Percentiles rank a stretch among this genome's conserved stretches.
These are phyloP conservation scores for Catharus bicknelli DNA, from an alignment of 2,113 vertebrate genomes.

Conservation along the genomic window DNA sequence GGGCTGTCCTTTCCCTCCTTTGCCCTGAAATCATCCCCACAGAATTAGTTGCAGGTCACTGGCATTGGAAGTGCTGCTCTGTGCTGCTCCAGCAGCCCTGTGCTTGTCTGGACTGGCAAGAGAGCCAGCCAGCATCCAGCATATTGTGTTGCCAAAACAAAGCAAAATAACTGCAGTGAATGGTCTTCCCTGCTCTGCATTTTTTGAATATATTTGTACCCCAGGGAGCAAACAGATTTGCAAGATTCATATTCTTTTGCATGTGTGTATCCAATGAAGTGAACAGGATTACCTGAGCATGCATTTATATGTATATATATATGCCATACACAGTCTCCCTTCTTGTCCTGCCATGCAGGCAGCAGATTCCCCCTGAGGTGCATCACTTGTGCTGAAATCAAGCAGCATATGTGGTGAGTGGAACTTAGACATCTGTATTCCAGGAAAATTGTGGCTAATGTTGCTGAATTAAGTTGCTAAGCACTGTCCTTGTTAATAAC, in stretches of 20 bases:
- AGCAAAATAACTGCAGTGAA: constrained; percentile 1
- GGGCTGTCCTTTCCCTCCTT: background rate
- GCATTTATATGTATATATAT: background rate
- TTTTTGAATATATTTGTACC: background rate
- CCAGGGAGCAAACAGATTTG: background rate
- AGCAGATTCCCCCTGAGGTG: background rate
- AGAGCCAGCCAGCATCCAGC: background rate
- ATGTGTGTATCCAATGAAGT: background rate
- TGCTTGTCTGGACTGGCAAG: background rate
- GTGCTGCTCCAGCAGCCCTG: background rate
- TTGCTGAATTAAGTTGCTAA: constrained; percentile 34
- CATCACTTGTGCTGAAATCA: background rate
- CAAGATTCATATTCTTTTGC: background rate
- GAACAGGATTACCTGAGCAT: background rate
- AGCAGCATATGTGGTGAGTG: accelerated
- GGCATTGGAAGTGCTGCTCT: background rate
- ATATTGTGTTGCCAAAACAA: constrained; percentile 41
- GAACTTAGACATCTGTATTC: background rate
- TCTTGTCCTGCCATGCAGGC: accelerated
- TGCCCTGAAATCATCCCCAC: background rate
- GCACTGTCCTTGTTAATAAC: constrained; percentile 8
- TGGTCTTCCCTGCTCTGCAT: background rate
- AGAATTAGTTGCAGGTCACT: background rate
- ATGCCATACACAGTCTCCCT: background rate
- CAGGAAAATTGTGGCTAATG: background rate